These are phyloP conservation scores for Carposina sasakii DNA, from an alignment of 1,140 invertebrate species.

Conservation along the genomic window DNA sequence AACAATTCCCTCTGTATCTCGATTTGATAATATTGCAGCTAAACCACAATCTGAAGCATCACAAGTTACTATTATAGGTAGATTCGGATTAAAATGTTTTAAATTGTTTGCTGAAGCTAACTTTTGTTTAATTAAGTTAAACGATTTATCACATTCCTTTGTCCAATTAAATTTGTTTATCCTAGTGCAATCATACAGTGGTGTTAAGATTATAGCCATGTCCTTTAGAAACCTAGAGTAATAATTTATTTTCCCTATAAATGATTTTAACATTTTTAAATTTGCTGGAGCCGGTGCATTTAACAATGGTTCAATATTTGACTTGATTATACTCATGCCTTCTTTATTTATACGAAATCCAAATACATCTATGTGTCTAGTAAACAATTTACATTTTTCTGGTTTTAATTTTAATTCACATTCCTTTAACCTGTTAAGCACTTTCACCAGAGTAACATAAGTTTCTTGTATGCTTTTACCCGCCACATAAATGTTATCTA, in stretches of 20 bases:
- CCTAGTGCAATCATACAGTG: constrained; percentile 10
- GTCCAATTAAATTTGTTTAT: constrained; percentile 15
- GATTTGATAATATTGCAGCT: constrained; percentile 8
- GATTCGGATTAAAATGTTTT: constrained; percentile 10
- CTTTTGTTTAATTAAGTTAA: constrained; percentile 11
- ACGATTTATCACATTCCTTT: constrained; percentile 8
- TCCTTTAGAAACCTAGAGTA: constrained; percentile 9
- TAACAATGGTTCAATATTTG: constrained; percentile 21
- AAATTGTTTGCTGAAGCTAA: constrained; percentile 6
- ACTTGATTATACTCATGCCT: constrained; percentile 16
- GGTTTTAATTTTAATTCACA: constrained; percentile 17
- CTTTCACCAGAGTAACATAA: constrained; percentile 1
- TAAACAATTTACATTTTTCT: constrained; percentile 20
- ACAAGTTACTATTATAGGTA: constrained; percentile 11
- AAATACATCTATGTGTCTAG: constrained; percentile 19
- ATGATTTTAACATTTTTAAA: constrained; percentile 19
- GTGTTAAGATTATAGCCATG: not conserved
- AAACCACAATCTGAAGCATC: constrained; percentile 12
- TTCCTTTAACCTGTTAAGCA: constrained; percentile 11
- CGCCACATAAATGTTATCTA: constrained; percentile 19
- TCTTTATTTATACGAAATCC: constrained; percentile 18
- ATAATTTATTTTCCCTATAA: constrained; percentile 25
- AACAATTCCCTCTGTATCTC: constrained; percentile 8
- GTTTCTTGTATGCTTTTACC: constrained; percentile 5
- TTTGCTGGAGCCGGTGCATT: constrained; percentile 11